Evolutionary conservation across 2,888 invertebrate species (phyloP).

Genomic region (Epinotia nisella): DNA sequence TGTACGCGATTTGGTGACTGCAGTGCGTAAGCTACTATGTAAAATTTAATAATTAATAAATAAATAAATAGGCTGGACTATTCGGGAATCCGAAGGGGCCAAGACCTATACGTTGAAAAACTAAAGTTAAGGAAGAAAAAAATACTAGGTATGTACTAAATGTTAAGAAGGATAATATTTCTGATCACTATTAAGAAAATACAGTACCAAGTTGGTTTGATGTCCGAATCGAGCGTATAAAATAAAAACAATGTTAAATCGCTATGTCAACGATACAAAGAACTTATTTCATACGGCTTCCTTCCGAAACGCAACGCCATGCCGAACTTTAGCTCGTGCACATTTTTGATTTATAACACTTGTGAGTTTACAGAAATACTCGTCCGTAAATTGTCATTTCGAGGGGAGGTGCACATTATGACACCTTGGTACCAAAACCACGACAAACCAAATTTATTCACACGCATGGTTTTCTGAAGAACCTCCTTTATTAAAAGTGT

Average conservation of each 20-base stretch:
- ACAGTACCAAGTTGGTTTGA: too few species aligned
- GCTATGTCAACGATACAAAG: constrained; percentile 65
- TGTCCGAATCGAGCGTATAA: not conserved
- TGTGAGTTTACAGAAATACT: constrained; percentile 62
- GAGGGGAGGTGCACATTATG: constrained; percentile 36
- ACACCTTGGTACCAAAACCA: constrained; percentile 4
- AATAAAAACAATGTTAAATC: constrained; percentile 48
- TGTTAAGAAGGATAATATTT: too few species aligned
- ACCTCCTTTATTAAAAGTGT: not conserved
- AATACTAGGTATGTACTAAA: too few species aligned
- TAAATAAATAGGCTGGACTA: too few species aligned
- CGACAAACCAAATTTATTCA: not conserved
- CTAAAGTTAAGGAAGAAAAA: too few species aligned
- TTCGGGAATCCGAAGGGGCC: too few species aligned
- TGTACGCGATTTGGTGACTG: too few species aligned
- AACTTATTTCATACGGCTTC: constrained; percentile 82
- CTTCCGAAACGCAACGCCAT: constrained; percentile 67
- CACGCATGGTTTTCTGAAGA: not conserved
- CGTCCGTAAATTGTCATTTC: constrained; percentile 47
- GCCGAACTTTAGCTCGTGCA: constrained; percentile 69
- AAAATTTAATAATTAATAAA: too few species aligned
- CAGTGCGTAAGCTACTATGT: too few species aligned
- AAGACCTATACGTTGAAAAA: too few species aligned
- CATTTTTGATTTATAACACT: constrained; percentile 78
- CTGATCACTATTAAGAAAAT: too few species aligned